Evolutionary conservation across 2,888 invertebrate genomes (phyloP).

Genomic region (Parnassius smintheus): DNA sequence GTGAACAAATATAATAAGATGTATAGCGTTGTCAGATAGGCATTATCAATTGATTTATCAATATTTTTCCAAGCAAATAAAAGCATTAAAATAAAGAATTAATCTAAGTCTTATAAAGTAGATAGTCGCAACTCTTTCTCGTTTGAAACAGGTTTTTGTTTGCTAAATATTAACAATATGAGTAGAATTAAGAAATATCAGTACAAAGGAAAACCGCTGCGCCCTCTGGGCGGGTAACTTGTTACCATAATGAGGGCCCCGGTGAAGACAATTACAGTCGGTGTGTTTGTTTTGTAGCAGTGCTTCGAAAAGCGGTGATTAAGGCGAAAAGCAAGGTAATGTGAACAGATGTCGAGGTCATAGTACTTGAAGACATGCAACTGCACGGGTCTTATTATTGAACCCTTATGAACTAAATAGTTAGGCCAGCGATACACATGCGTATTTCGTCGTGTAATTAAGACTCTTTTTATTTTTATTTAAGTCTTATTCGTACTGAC

Average conservation of each 20-base stretch:
- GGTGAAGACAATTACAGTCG: constrained; percentile 51
- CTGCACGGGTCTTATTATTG: constrained; percentile 23
- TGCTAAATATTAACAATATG: constrained; percentile 24
- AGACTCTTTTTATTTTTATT: background rate
- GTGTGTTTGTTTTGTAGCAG: constrained; percentile 60
- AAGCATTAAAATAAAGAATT: no score
- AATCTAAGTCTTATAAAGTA: background rate
- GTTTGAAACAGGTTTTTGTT: constrained; percentile 23
- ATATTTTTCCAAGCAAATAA: no score
- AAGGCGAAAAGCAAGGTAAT: constrained; percentile 46
- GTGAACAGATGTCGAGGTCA: constrained; percentile 29
- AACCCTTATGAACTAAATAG: constrained; percentile 9
- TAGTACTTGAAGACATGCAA: constrained; percentile 41
- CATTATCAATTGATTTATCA: no score
- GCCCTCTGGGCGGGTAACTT: constrained; percentile 34
- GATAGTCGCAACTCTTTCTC: constrained; percentile 6
- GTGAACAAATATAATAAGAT: no score
- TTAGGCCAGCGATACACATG: constrained; percentile 2
- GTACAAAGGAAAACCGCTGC: constrained; percentile 26
- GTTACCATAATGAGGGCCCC: constrained; percentile 43
- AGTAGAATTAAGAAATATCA: constrained; percentile 23
- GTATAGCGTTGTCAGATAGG: no score
- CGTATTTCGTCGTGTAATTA: background rate
- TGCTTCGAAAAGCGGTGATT: constrained; percentile 59
- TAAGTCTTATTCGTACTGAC: background rate